Evolutionary conservation across 2,888 invertebrate genomes (phyloP).

Genomic region (Ectobius pallidus): DNA sequence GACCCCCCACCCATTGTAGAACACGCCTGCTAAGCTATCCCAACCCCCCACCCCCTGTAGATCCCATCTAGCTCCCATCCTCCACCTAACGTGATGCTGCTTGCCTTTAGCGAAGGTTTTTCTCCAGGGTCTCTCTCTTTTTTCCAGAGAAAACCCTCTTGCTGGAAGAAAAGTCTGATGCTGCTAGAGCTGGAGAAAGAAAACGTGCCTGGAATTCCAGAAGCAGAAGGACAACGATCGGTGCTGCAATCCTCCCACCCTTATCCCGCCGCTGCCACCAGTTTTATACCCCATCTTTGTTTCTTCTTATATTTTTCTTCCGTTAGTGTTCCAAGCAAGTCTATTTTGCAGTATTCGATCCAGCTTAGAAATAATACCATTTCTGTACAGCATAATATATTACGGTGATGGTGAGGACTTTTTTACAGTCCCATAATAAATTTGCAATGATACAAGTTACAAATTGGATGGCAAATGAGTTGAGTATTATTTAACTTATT

Average conservation of each 20-base stretch:
- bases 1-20: conserved; percentile 23
- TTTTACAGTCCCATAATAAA: too few species aligned
- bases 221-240: conserved; percentile 30
- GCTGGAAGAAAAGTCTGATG: conserved; percentile 36
- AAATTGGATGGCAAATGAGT: too few species aligned
- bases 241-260: conserved; percentile 27
- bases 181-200: conserved; percentile 32
- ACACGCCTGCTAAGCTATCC: conserved; percentile 28
- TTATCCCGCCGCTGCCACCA: not conserved
- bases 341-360: conserved; percentile 11
- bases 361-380: too few species aligned
- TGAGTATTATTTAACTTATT: too few species aligned
- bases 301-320: conserved; percentile 20
- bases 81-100: conserved; percentile 14
- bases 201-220: conserved; percentile 39
- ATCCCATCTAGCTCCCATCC: conserved; percentile 29
- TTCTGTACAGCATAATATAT: too few species aligned
- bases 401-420: too few species aligned
- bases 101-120: conserved; percentile 30
- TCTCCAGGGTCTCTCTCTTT: conserved; percentile 24
- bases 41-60: not conserved
- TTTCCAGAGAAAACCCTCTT: conserved; percentile 19
- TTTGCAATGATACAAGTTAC: too few species aligned
- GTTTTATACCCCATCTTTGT: conserved; percentile 12
- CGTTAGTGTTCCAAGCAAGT: not conserved